A percentile compares a stretch with the other conserved stretches of the same genome.
phyloP scores from a whole-genome alignment of 1,140 invertebrate species.

The Aphelenchoides avenae region DNA sequence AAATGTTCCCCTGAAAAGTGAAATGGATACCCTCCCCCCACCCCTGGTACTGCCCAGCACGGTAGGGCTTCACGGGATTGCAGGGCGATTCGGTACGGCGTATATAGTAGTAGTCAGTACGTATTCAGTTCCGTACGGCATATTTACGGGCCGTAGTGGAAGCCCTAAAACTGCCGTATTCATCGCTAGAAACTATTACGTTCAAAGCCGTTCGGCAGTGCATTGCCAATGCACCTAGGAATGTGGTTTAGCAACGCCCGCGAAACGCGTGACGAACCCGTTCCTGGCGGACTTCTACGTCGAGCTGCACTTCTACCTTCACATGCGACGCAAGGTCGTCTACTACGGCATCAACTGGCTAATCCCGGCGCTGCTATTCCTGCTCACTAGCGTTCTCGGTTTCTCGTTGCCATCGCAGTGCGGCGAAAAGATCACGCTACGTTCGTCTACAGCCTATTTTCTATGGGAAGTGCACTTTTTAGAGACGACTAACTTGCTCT shows the following conservation, averaged over 20 bases:
- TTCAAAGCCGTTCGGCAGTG: constrained; percentile 2
- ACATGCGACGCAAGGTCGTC: constrained; percentile 69
- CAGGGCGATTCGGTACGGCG: no score
- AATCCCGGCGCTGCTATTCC: constrained; percentile 79
- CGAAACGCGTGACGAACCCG: background rate
- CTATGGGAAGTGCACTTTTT: constrained; percentile 4
- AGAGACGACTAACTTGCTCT: constrained; percentile 76
- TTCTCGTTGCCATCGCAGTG: constrained; percentile 86
- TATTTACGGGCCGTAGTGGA: no score
- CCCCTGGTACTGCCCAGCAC: no score
- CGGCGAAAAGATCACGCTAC: constrained; percentile 73
- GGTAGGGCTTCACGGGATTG: no score
- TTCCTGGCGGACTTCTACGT: constrained; percentile 46
- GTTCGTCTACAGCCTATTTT: constrained; percentile 54
- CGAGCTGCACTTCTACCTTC: constrained; percentile 62
- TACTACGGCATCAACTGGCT: constrained; percentile 88
- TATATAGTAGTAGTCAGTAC: no score
- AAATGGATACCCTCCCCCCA: no score
- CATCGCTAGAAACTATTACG: no score
- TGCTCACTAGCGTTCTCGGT: constrained; percentile 75
- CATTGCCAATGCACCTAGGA: background rate
- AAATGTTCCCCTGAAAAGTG: no score
- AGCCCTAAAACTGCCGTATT: no score
- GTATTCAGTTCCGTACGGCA: no score
- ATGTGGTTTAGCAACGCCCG: constrained; percentile 45